Evolutionary conservation across 2,113 vertebrate species (phyloP).

Genomic region (Tonatia bakeri): DNA sequence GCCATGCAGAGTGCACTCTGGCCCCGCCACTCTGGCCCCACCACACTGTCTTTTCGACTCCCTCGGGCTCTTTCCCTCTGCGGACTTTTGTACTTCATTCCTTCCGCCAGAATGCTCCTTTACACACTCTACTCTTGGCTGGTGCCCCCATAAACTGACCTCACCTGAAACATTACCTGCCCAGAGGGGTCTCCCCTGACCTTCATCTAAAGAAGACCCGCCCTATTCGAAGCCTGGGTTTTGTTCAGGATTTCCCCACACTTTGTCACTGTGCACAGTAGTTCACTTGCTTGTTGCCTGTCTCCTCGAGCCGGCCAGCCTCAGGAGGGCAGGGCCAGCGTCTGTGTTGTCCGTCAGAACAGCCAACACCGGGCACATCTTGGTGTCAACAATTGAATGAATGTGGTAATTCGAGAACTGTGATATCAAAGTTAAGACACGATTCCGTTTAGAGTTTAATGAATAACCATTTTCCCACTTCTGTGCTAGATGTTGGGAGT

Average conservation of each 20-base stretch:
- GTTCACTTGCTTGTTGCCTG: neutral
- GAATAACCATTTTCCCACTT: neutral
- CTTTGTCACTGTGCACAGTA: accelerated
- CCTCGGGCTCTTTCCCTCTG: neutral
- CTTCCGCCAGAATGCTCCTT: neutral
- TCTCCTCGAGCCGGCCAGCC: neutral
- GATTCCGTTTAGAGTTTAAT: neutral
- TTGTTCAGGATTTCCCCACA: neutral
- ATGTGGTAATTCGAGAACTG: neutral
- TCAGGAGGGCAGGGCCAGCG: neutral
- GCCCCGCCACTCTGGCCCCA: neutral
- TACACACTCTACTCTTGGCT: neutral
- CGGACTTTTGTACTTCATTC: neutral
- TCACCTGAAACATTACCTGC: neutral
- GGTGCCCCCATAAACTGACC: neutral
- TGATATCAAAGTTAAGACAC: neutral
- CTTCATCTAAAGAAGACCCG: neutral
- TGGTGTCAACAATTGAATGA: neutral
- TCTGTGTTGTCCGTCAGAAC: neutral
- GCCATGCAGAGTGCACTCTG: neutral
- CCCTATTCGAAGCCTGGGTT: neutral
- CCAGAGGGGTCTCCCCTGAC: neutral
- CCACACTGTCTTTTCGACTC: neutral
- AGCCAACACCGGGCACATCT: no score
- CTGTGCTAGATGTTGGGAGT: neutral